Base-by-base conservation (phyloP, 1,140 invertebrate genomes). In the Lasaia peninsularis region DNA sequence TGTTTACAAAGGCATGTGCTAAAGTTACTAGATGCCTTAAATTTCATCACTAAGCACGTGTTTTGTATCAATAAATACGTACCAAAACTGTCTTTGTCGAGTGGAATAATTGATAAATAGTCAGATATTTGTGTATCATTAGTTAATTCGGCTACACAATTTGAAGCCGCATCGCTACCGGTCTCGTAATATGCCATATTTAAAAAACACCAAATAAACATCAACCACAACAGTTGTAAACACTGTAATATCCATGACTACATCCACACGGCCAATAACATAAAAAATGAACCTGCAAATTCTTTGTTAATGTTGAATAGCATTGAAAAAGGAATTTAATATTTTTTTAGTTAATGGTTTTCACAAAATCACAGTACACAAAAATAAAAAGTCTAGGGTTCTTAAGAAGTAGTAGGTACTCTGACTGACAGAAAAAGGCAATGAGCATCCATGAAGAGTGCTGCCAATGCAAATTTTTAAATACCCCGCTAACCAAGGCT, bases 41-140 rank as follows among this genome's bases (percentile, higher is more conserved):
- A 31, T 2, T 37, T 18, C 3, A 18, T 31, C 12, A 14, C 51
- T 9, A 51, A 9, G 10, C 51, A 24, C 31, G 37, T 28, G 12
- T 56, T 28, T 28, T 48, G 28, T 51, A 11, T n/a, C 16, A 21
- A 28, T 28, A 12, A 53, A 11, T 35, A 81, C 83, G 78, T 62
- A 87, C 84, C 80, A 65, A 84, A 87, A 69, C 73, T 80, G 55
- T 87, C 78, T 66, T 79, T 85, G 67, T 77, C 80, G 56, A 87
- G 68, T 14, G 84, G 84, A 66, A 84, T 67, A 69, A 87, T 82
- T 9, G 81, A 73, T 56, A 82, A 73, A 60, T 84, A 71, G 56
- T 87, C 84, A 52, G 73, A 64, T 61, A 78, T 66, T 67, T 75
- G 63, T 33, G 68, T 71, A 52, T 87, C 84, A 58, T 79, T 73